phyloP scores from a whole-genome alignment of 1,140 invertebrate genomes.

The Aphis craccivora region DNA sequence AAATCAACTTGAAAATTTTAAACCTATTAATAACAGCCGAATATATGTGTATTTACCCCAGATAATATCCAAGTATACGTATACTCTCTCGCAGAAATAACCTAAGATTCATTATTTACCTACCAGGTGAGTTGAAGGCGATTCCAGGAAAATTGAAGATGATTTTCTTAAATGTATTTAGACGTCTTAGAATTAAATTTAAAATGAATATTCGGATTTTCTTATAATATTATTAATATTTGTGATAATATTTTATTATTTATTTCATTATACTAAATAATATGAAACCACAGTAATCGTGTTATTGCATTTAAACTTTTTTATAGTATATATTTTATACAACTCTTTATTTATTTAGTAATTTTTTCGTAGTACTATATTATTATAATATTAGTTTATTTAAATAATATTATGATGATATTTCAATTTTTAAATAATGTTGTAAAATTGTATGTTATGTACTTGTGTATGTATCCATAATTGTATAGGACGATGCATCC shows the following conservation, averaged over 20 bases:
- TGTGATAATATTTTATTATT: neutral
- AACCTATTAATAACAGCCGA: neutral
- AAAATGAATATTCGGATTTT: neutral
- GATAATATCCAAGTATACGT: neutral
- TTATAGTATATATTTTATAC: too few species aligned
- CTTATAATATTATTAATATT: too few species aligned
- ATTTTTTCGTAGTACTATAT: too few species aligned
- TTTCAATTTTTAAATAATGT: neutral
- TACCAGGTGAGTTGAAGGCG: neutral
- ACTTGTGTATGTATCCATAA: too few species aligned
- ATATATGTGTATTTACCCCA: neutral
- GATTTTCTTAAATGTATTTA: too few species aligned
- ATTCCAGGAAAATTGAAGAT: neutral
- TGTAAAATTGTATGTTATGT: neutral
- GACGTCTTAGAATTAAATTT: neutral
- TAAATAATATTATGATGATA: neutral
- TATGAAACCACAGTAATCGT: too few species aligned
- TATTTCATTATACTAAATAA: neutral
- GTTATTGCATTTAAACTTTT: too few species aligned
- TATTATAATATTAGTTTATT: too few species aligned
- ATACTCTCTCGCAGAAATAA: neutral
- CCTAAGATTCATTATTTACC: neutral
- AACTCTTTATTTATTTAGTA: too few species aligned
- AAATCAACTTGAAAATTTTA: neutral
- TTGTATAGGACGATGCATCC: rapidly evolving